Base-by-base conservation (phyloP, 2,888 invertebrate species). In the Microctonus brassicae region DNA sequence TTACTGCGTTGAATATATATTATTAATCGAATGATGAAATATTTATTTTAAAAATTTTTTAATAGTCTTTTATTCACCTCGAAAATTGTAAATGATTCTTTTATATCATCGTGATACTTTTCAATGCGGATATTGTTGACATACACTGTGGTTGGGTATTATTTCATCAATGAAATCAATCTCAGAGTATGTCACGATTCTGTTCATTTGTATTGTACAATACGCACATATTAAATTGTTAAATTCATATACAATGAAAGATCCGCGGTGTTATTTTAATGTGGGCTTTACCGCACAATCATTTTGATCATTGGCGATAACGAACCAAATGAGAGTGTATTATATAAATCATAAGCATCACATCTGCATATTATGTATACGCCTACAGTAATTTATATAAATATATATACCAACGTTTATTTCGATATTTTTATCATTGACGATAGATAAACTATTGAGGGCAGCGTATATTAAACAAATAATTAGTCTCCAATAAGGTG, bases 291-390 rank as follows among this genome's bases (percentile, higher is more conserved):
- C n/a, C 72, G 76, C 76, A 60, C 42, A 73, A 62, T 71, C 53
- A 74, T 76, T 69, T 39, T 53, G 64, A 67, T 52, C 69, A 74
- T 73, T 74, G 70, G 52, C 10, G 57, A 42, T 22, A 29, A 55
- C 65, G 29, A 62, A 70, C 24, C 29, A 52, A 47, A 29, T 42
- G 22, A 47, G 5, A 47, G 10, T 10, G 36, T 36, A 36, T 36
- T 36, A 36, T 36, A 20, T 5, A 20, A 20, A 29, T 29, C 29
- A 29, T 29, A 29, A 29, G 29, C 29, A 29, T 7, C 29, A 29
- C 29, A 7, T 7, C 29, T 29, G 7, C 7, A 29, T 29, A 29
- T 29, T n/a, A n/a, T n/a, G n/a, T n/a, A n/a, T n/a, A n/a, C n/a
- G n/a, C n/a, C 4, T 29, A 29, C 7, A 7, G 7, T 29, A 29